phyloP scores from a whole-genome alignment of 2,888 invertebrate genomes.

The Thalpophila matura region DNA sequence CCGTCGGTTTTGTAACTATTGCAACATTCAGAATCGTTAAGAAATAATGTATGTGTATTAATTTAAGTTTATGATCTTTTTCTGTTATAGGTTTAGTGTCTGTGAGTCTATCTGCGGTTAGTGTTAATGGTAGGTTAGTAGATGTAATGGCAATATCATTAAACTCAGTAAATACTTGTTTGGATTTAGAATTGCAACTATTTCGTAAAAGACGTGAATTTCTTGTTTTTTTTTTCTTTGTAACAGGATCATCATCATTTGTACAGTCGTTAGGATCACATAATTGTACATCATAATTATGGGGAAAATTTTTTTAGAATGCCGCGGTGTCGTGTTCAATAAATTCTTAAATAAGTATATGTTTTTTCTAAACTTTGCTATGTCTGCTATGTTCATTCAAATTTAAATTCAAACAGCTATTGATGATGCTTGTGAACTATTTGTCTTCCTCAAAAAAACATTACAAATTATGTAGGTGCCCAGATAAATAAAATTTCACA shows the following conservation, averaged over 20 bases:
- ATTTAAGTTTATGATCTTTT: slow-evolving; percentile 17
- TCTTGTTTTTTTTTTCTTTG: neutral
- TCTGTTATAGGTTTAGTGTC: neutral
- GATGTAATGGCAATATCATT: neutral
- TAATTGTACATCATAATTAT: too few species aligned
- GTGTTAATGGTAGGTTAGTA: neutral
- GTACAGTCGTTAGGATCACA: too few species aligned
- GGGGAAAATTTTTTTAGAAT: too few species aligned
- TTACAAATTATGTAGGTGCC: slow-evolving; percentile 7
- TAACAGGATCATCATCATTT: neutral
- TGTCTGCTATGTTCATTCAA: too few species aligned
- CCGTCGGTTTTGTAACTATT: slow-evolving; percentile 47
- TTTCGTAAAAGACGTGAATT: neutral
- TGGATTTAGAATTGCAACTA: neutral
- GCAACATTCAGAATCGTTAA: slow-evolving; percentile 20
- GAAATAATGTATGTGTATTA: slow-evolving; percentile 26
- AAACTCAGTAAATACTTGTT: neutral
- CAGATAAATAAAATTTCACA: neutral
- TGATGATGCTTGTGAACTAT: neutral
- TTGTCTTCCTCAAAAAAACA: slow-evolving; percentile 1
- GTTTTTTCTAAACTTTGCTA: too few species aligned
- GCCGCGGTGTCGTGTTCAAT: too few species aligned
- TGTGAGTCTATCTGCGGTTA: neutral
- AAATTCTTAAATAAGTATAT: too few species aligned
- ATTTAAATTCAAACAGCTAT: neutral